Base-by-base conservation (phyloP, 2,888 invertebrate species). In the Drosophila nr. medialis region DNA sequence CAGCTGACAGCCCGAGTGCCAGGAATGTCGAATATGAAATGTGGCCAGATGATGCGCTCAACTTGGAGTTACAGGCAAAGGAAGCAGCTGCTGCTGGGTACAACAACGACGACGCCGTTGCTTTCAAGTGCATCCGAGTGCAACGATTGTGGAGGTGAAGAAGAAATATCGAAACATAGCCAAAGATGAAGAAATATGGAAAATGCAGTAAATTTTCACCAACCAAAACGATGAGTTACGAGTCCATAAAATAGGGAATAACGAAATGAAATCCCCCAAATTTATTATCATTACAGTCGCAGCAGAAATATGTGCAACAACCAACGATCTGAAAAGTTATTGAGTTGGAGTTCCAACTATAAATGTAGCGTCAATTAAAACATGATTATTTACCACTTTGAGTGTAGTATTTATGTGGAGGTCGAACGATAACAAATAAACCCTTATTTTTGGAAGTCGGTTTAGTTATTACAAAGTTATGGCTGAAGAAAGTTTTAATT, bases 21-120 rank as follows among this genome's bases (percentile, higher is more conserved):
- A 63, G 69, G 64, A 75, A 75, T 81, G 84, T 84, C 82, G 81
- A 81, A 81, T 81, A 84, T 81, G 81, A 81, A 81, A 81, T 81
- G 81, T 84, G 75, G 74, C 80, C 80, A 81, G 80, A 80, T 83
- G 80, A 81, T 81, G 81, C 66, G 53, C 60, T 64, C 61, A 50
- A 64, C 58, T 51, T 58, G 66, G 64, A 56, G 63, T 51, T 71
- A 64, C 72, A 56, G 38, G 29, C 59, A 64, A 68, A 64, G 53
- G 59, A 75, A 75, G 65, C 59, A 63, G 58, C 72, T 54, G 69
- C 75, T 58, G 64, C 50, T 61, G 62, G 53, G 62, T 40, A 54
- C 40, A 27, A 49, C 53, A 32, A 40, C 18, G 38, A 49, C 29
- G 29, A 45, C 40, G 18, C 36, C 27, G 34, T 29, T 34, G 55